Evolutionary conservation across 92 coral and sea anemone species (phyloP).

Genomic region (Parazoanthus atlanticus): DNA sequence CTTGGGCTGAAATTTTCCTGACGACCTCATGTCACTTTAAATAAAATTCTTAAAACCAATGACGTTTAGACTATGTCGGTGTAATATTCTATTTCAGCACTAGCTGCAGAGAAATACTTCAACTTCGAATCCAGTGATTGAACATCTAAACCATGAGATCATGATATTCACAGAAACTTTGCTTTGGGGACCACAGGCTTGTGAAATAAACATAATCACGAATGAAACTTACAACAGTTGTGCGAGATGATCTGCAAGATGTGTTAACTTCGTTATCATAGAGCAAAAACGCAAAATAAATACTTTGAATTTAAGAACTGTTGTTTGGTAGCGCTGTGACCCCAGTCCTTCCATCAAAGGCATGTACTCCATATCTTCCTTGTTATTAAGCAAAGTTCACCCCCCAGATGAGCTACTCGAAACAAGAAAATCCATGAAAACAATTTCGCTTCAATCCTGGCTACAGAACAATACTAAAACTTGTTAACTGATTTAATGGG

Average conservation of each 20-base stretch:
- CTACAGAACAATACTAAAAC: slow-evolving; percentile 3
- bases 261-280: slow-evolving; percentile 11
- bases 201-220: slow-evolving; percentile 3
- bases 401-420: slow-evolving; percentile 14
- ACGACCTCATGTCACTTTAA: background rate
- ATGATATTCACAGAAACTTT: slow-evolving; percentile 14
- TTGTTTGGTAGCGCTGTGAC: background rate
- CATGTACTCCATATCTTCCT: slow-evolving; percentile 9
- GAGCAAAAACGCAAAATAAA: background rate
- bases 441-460: slow-evolving; percentile 19
- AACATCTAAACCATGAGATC: slow-evolving; percentile 45
- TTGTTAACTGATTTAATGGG: background rate
- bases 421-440: slow-evolving; percentile 1
- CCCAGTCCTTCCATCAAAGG: slow-evolving; percentile 3
- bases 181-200: slow-evolving; percentile 26
- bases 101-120: slow-evolving; percentile 1
- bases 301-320: background rate
- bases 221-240: background rate
- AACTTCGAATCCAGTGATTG: slow-evolving; percentile 6
- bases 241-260: background rate
- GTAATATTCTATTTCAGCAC: slow-evolving; percentile 8
- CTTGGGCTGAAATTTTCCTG: background rate
- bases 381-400: slow-evolving; percentile 1
- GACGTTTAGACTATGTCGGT: background rate
- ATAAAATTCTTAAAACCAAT: background rate